A percentile compares a stretch with the other conserved stretches of the same genome.
Conservation (phyloP, 2,797 vertebrate species). For the Premnoplex brunnescens region DNA sequence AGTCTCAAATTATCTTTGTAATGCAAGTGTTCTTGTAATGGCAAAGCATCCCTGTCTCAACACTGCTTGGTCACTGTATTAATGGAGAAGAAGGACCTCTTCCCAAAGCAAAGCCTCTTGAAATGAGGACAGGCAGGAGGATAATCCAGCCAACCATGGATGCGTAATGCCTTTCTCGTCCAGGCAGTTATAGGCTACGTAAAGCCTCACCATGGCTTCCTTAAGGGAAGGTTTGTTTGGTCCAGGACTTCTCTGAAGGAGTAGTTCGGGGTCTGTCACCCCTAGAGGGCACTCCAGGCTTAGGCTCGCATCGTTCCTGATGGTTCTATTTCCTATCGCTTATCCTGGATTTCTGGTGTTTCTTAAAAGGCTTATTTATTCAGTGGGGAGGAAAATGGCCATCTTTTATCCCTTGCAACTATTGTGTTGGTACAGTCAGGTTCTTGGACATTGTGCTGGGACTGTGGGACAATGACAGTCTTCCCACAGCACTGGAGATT, state of each 20-base stretch:
- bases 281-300: constrained; percentile 52
- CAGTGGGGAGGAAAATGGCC: neutral
- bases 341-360: neutral
- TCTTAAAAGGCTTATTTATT: neutral
- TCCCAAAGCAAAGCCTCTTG: neutral
- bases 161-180: neutral
- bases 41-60: neutral
- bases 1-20: neutral
- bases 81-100: neutral
- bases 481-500: neutral
- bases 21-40: neutral
- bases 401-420: neutral
- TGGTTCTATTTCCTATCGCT: accelerated
- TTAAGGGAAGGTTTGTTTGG: neutral
- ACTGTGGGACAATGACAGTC: neutral
- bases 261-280: neutral
- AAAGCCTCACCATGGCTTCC: neutral
- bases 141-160: neutral
- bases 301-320: accelerated
- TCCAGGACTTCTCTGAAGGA: accelerated
- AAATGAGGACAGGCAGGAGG: neutral
- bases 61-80: neutral
- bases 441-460: neutral
- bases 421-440: neutral
- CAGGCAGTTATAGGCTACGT: neutral